Percentiles rank a stretch among this genome's conserved stretches.
Evolutionary conservation across 2,888 invertebrate species (phyloP).

Genomic region (Ennomos fuscantarius): DNA sequence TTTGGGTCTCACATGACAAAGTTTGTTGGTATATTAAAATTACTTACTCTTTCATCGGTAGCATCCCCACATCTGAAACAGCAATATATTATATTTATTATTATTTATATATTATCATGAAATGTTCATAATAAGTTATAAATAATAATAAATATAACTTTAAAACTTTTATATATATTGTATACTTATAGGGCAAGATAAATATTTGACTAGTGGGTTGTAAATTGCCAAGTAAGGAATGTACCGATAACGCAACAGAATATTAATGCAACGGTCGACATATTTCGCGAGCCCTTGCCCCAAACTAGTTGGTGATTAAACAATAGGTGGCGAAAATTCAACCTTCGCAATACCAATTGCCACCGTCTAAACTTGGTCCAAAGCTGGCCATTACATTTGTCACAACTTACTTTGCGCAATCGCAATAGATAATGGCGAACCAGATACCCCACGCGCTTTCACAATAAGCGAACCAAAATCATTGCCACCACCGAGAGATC

Average conservation of each 20-base stretch:
- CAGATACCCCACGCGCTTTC: conserved; percentile 64
- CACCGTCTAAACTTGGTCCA: conserved; percentile 34
- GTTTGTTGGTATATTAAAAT: no score
- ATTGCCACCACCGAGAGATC: conserved; percentile 45
- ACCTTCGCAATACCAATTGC: conserved; percentile 37
- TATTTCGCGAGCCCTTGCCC: conserved; percentile 37
- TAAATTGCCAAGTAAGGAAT: conserved; percentile 13
- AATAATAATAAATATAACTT: no score
- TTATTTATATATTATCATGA: background rate
- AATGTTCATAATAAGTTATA: background rate
- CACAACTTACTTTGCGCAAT: conserved; percentile 59
- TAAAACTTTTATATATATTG: no score
- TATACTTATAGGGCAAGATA: background rate
- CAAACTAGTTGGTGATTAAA: conserved; percentile 39
- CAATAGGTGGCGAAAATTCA: conserved; percentile 43
- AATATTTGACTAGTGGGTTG: conserved; percentile 1
- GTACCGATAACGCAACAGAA: background rate
- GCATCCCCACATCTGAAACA: conserved; percentile 95
- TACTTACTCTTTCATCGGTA: conserved; percentile 97
- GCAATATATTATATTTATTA: conserved; percentile 48
- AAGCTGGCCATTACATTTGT: conserved; percentile 57
- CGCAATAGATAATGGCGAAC: conserved; percentile 44
- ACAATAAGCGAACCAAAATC: conserved; percentile 55
- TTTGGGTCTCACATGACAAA: no score
- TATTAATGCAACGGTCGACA: conserved; percentile 31